phyloP scores from a whole-genome alignment of 2,113 vertebrate species.

The Hymenochirus boettgeri region DNA sequence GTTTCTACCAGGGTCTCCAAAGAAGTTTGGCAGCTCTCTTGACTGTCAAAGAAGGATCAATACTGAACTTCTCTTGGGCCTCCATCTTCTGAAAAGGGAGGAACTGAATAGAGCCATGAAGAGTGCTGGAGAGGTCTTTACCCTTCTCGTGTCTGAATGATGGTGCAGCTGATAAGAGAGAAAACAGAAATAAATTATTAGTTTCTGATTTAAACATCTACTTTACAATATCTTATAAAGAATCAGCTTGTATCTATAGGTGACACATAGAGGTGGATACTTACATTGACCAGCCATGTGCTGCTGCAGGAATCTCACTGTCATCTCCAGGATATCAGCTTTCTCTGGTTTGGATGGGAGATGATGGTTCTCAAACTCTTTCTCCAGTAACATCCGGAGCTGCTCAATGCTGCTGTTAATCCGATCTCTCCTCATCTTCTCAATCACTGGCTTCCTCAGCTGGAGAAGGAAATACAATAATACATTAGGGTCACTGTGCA shows the following conservation, averaged over 20 bases:
- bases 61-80: slow-evolving; percentile 44
- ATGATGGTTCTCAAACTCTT: slow-evolving; percentile 55
- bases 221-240: no score
- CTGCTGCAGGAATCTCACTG: slow-evolving; percentile 65
- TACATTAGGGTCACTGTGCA: no score
- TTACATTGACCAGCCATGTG: slow-evolving; percentile 43
- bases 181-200: slow-evolving; percentile 7
- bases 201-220: neutral
- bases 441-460: slow-evolving; percentile 54
- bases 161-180: slow-evolving; percentile 24
- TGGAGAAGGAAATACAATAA: neutral
- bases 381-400: slow-evolving; percentile 62
- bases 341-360: slow-evolving; percentile 57
- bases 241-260: neutral
- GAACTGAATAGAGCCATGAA: slow-evolving; percentile 53
- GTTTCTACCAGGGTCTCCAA: slow-evolving; percentile 56
- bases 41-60: neutral
- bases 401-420: slow-evolving; percentile 69
- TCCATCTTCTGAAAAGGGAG: slow-evolving; percentile 45
- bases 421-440: slow-evolving; percentile 65
- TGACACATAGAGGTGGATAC: neutral
- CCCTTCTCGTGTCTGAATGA: slow-evolving; percentile 41
- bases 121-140: slow-evolving; percentile 47
- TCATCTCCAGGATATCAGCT: slow-evolving; percentile 66
- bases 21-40: slow-evolving; percentile 15